Base-by-base conservation (phyloP, 2,888 invertebrate species). In the Caenorhabditis uteleia region DNA sequence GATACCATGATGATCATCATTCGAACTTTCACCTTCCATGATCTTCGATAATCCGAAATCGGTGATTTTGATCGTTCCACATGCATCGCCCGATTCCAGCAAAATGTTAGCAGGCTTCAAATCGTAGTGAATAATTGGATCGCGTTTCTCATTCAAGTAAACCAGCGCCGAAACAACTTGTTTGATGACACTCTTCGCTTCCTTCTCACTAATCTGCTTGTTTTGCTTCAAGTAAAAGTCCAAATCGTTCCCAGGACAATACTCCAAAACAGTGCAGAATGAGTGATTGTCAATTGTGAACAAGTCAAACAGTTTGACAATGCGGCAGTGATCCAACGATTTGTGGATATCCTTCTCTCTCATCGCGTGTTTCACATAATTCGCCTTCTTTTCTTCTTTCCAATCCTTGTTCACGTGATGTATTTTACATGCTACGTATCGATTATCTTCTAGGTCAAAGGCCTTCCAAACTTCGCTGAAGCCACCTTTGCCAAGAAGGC, bases 361-460 rank as follows among this genome's bases (percentile, higher is more conserved):
- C 85, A 98, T 88, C 79, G 98, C 98, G 87, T 99, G 98, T 93
- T 97, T 97, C 87, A 99, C 98, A 88, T 99, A 99, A 88, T 98
- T 99, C 86, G 97, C 98, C 88, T 99, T 99, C 87, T 99, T 99
- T 87, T 99, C 98, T 87, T 99, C 98, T 87, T 98, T 98, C 98
- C 98, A 99, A 88, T 98, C 98, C 88, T 97, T 95, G 87, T 98
- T 99, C 83, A 99, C 89, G 88, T 99, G 97, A 87, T 99, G 98
- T 83, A 99, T 98, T 88, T 99, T 99, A 87, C 98, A 98, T 72
- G 98, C 98, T 64, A 98, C 98, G 87, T 97, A 98, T 79, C 97
- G 89, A 87, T 98, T 95, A 87, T 98, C 97, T 85, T 95, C 93
- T 83, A 98, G 88, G 87, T 99, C 98, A 87, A 97, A 99, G 76